phyloP scores from a whole-genome alignment of 1,140 invertebrate genomes.

The Drosophila pseudoobscura region DNA sequence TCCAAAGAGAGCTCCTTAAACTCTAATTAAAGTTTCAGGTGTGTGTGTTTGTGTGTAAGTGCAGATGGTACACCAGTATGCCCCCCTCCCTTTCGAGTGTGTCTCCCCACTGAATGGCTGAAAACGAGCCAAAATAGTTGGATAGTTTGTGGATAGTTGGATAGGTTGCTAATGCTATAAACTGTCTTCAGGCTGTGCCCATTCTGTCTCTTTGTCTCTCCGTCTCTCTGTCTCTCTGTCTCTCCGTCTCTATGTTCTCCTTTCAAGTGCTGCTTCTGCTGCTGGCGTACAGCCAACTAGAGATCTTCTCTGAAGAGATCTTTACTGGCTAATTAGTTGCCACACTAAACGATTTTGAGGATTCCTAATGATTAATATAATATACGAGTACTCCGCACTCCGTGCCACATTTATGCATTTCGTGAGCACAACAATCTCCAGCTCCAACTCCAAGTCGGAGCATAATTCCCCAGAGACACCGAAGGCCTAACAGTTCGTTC shows the following conservation, averaged over 20 bases:
- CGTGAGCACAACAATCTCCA: constrained; percentile 1
- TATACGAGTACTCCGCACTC: constrained; percentile 21
- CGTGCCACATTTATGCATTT: constrained; percentile 50
- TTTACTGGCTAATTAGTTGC: constrained; percentile 59
- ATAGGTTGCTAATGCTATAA: constrained; percentile 45
- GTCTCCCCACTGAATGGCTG: constrained; percentile 7
- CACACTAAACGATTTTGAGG: constrained; percentile 70
- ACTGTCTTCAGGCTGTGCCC: constrained; percentile 67
- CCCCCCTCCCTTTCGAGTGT: no score
- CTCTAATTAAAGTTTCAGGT: constrained; percentile 76
- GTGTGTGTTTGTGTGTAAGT: constrained; percentile 41
- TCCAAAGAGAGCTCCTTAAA: constrained; percentile 60
- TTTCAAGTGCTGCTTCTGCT: constrained; percentile 17
- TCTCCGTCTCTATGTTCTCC: constrained; percentile 1
- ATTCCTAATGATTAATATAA: constrained; percentile 67
- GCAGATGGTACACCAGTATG: constrained; percentile 3
- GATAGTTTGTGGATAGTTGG: constrained; percentile 25
- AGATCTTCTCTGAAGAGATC: constrained; percentile 18
- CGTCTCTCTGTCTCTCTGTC: no score
- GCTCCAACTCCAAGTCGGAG: not conserved
- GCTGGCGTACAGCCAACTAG: not conserved
- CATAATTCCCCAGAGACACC: constrained; percentile 1
- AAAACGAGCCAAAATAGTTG: constrained; percentile 11
- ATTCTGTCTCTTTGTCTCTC: constrained; percentile 59
- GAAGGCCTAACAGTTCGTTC: not conserved